Evolutionary conservation across 2,113 vertebrate species (phyloP).

Genomic region (Piaya cayana): DNA sequence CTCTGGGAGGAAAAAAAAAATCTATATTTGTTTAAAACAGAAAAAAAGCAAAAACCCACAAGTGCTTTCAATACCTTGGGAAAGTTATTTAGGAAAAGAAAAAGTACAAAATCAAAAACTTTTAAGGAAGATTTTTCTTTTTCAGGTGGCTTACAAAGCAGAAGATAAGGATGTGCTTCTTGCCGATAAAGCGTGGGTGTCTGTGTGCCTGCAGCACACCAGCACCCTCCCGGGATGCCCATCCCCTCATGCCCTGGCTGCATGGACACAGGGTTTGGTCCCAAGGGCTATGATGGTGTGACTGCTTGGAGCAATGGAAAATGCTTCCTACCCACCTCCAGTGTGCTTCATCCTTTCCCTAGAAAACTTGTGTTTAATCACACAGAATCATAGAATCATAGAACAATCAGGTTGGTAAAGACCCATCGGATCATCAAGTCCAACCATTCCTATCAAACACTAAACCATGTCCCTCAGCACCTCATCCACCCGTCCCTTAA

Average conservation of each 20-base stretch:
- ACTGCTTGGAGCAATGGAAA: neutral
- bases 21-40: neutral
- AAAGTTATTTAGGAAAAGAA: neutral
- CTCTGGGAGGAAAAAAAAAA: neutral
- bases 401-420: too few relatives aligned
- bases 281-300: neutral
- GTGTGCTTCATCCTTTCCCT: neutral
- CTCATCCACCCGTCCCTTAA: too few relatives aligned
- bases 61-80: neutral
- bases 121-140: neutral
- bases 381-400: too few relatives aligned
- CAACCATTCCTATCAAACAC: too few relatives aligned
- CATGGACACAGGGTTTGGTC: neutral
- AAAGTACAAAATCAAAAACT: neutral
- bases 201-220: accelerated
- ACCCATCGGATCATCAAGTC: too few relatives aligned
- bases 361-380: neutral
- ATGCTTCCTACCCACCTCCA: neutral
- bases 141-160: neutral
- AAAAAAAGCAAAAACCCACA: neutral
- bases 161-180: neutral
- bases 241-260: accelerated
- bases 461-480: too few relatives aligned
- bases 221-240: neutral
- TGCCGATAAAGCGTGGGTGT: neutral